Base-by-base conservation (phyloP, 2,888 invertebrate species). In the Ichneumon xanthorius region DNA sequence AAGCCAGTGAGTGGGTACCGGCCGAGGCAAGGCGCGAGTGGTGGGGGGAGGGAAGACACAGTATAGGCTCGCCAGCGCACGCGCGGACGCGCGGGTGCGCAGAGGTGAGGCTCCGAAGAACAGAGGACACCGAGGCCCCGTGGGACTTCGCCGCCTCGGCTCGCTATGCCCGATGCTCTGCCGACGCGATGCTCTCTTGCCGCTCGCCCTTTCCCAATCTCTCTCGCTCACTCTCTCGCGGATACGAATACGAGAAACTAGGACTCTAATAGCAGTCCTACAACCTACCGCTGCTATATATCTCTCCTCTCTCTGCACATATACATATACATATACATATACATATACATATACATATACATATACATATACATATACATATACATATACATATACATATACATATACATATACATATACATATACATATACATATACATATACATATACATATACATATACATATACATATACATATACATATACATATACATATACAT, bases 161-260 rank as follows among this genome's bases (percentile, higher is more conserved):
- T 71, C 19, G 67, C 67, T 22, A 37, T 65, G 82, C 76, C 75
- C 53, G 53, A 53, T n/a, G 53, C 53, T 53, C 53, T 22, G 58
- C 26, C 22, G 58, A 22, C 14, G 80, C 22, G 40, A 53, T 76
- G 68, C 76, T 72, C 77, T 86, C 67, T 78, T 55, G 76, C 80
- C 45, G 61, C 82, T 80, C 65, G 67, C 11, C 45, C 61, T 65
- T 48, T 84, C 80, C 88, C 86, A 86, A 85, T 87, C 89, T 89
- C 63, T 22, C 16, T 63, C 63, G 53, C 65, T 53, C 73, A 45
- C 61, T 61, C 90, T 89, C 90, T 91, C 89, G 88, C 90, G 90
- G 90, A 91, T 91, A 88, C 91, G 89, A 91, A 88, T 89, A 87
- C 87, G 87, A 90, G 90, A 91, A 90, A 91, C 91, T 90, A 90